Percentiles rank a stretch among this genome's conserved stretches.
Evolutionary conservation across 2,797 vertebrate genomes (phyloP).

Genomic region (Erithacus rubecula): DNA sequence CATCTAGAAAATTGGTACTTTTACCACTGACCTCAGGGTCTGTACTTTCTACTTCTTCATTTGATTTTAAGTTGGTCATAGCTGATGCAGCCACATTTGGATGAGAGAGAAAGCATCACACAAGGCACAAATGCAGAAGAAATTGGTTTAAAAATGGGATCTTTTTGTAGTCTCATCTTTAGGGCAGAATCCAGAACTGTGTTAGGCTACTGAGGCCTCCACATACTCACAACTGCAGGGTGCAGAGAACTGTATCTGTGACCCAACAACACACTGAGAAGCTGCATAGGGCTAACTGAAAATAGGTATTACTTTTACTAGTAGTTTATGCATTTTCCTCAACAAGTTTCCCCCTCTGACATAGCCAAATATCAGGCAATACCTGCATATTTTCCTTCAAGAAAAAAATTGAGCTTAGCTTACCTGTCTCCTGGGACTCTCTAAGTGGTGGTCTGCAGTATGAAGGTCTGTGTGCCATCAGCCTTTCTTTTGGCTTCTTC

Average conservation of each 20-base stretch:
- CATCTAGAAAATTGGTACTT: neutral
- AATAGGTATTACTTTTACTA: neutral
- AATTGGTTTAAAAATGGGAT: neutral
- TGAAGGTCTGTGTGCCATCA: neutral
- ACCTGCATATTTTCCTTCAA: neutral
- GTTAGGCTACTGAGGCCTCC: neutral
- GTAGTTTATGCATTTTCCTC: neutral
- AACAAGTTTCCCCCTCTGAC: neutral
- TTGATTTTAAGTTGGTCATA: neutral
- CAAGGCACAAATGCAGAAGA: neutral
- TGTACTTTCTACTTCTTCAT: neutral
- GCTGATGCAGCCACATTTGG: neutral
- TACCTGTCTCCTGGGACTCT: neutral
- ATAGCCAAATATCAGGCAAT: neutral
- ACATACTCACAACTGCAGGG: neutral
- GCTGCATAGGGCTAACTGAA: neutral
- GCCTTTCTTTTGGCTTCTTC: neutral
- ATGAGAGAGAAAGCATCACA: neutral
- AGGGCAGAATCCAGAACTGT: neutral
- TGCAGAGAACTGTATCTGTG: neutral
- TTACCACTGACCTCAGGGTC: neutral
- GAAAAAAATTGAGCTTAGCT: neutral
- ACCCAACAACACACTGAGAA: neutral
- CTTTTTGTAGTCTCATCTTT: neutral
- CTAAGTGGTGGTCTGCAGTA: neutral